Evolutionary conservation across 2,797 vertebrate genomes (phyloP).

Genomic region (Lepidocolaptes lacrymiger): DNA sequence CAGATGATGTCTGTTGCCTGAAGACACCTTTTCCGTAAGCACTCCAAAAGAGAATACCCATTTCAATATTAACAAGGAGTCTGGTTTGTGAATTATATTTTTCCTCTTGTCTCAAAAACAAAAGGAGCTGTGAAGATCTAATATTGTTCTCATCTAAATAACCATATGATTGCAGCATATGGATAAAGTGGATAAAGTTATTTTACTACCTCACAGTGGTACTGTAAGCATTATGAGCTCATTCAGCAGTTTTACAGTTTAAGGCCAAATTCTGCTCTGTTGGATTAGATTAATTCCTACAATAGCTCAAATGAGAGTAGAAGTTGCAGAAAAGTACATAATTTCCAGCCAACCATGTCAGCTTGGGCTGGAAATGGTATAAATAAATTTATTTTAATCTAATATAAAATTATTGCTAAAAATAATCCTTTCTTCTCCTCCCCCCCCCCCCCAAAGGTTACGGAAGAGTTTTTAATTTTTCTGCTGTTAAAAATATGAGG

Average conservation of each 20-base stretch:
- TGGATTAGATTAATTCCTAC: not conserved
- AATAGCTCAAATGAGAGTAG: not conserved
- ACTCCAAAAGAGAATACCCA: not conserved
- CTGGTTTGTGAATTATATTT: not conserved
- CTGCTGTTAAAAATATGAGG: constrained; percentile 5
- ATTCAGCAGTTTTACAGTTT: not conserved
- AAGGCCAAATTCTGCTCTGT: constrained; percentile 19
- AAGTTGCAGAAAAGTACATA: not conserved
- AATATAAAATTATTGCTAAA: constrained; percentile 62
- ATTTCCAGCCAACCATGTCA: not conserved
- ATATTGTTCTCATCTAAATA: not conserved
- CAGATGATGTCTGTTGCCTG: not conserved
- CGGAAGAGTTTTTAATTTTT: constrained; percentile 35
- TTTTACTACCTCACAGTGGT: not conserved
- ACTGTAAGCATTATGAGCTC: not conserved
- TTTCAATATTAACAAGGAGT: constrained; percentile 14
- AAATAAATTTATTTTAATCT: not conserved
- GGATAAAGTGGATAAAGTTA: not conserved
- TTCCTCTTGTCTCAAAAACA: not conserved
- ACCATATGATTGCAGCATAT: not conserved
- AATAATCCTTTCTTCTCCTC: not conserved
- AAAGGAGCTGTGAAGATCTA: not conserved
- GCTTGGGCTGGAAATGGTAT: not conserved
- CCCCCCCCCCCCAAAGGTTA: not conserved
- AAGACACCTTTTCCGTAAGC: constrained; percentile 41